phyloP scores from a whole-genome alignment of 2,888 invertebrate species.

The Chymomyza procnemis region DNA sequence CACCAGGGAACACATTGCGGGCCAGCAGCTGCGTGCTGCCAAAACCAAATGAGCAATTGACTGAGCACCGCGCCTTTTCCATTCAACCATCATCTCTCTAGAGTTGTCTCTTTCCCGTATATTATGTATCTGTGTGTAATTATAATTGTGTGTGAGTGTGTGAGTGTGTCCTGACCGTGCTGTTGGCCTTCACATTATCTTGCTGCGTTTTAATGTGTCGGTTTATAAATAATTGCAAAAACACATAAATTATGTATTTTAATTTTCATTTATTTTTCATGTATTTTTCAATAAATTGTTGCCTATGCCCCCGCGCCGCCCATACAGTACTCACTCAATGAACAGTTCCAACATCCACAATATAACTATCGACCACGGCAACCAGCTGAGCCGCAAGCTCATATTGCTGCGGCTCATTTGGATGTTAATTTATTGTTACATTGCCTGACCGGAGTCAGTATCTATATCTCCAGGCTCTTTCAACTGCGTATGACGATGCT shows the following conservation, averaged over 20 bases:
- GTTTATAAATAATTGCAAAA: constrained; percentile 72
- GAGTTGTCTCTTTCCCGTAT: neutral
- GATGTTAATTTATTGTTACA: constrained; percentile 44
- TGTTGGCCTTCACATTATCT: constrained; percentile 54
- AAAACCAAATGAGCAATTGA: constrained; percentile 73
- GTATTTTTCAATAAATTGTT: constrained; percentile 55
- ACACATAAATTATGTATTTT: constrained; percentile 71
- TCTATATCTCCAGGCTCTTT: neutral
- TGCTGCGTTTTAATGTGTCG: constrained; percentile 69
- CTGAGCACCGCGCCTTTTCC: constrained; percentile 27
- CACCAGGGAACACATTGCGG: constrained; percentile 52
- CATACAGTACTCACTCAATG: neutral
- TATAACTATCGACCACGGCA: neutral
- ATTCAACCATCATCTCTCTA: constrained; percentile 5
- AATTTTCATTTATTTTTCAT: constrained; percentile 70
- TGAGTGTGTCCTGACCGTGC: neutral
- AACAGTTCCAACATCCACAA: constrained; percentile 1
- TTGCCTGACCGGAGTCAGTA: neutral
- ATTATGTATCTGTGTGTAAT: constrained; percentile 3
- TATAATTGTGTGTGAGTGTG: neutral
- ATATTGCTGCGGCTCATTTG: constrained; percentile 41
- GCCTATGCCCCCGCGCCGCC: constrained; percentile 5
- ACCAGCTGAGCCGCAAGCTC: neutral
- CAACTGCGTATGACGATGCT: constrained; percentile 3
- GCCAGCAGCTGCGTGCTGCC: constrained; percentile 65